Conservation (phyloP, 2,797 vertebrate genomes). For the Lagodon rhomboides region DNA sequence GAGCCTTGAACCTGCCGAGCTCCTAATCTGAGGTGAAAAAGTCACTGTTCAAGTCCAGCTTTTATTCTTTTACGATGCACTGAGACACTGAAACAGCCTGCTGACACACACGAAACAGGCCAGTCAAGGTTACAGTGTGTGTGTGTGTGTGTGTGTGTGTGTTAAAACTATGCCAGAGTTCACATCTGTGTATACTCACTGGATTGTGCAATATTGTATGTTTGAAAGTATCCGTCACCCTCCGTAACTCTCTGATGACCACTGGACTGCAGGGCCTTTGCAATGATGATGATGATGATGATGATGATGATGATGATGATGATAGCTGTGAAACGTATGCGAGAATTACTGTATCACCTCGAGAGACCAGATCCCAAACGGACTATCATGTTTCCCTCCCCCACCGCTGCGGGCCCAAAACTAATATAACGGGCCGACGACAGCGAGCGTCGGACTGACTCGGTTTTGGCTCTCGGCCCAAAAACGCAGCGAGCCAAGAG, state of each 20-base stretch:
- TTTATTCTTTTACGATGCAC: constrained; percentile 34
- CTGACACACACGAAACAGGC: constrained; percentile 10
- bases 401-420: constrained; percentile 5
- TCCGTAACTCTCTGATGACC: constrained; percentile 44
- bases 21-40: neutral
- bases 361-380: constrained; percentile 32
- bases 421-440: constrained; percentile 12
- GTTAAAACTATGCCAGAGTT: constrained; percentile 65
- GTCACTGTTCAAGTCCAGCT: constrained; percentile 1
- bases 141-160: constrained; percentile 29
- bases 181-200: constrained; percentile 70
- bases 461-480: constrained; percentile 30
- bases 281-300: constrained; percentile 7
- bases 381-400: constrained; percentile 38
- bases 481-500: constrained; percentile 7
- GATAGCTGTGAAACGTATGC: constrained; percentile 51
- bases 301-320: constrained; percentile 27
- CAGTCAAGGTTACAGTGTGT: constrained; percentile 16
- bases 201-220: constrained; percentile 72
- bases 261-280: constrained; percentile 34
- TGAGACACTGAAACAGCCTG: constrained; percentile 12
- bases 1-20: neutral
- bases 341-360: constrained; percentile 17
- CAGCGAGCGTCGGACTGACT: constrained; percentile 30
- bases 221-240: constrained; percentile 29